Base-by-base conservation (phyloP, 1,140 invertebrate genomes). In the Drosophila ambigua region DNA sequence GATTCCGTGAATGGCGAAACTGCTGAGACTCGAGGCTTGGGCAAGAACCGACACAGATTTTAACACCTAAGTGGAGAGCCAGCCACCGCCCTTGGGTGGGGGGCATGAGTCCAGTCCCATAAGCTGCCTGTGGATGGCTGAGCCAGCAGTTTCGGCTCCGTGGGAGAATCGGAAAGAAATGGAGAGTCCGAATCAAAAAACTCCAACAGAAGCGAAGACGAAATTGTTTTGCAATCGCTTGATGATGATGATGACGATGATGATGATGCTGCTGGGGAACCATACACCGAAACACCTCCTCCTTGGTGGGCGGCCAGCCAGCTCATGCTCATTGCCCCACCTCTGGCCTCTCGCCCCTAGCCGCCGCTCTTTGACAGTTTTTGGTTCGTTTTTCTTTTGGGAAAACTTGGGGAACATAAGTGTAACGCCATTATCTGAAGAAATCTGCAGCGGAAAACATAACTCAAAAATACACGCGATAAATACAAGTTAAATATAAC, bases 361-460 rank as follows among this genome's bases (percentile, higher is more conserved):
- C 20, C 20, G 20, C 20, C 41, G 35, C 3, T 26, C 44, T 15
- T 7, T n/a, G 9, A 28, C 0, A 15, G 15, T 41, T 67, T 20
- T 44, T 48, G 13, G 15, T 41, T 67, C n/a, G 16, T 15, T 31
- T 45, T 61, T 44, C 44, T 15, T 41, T 45, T 69, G 63, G 68
- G 46, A 74, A 74, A 67, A 76, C 79, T 81, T 85, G 75, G 54
- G 74, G 74, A 28, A 76, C 82, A 74, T 88, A 87, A 87, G 82
- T 88, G 83, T 87, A 87, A 87, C 63, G 71, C 83, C 78, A 88
- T 76, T 85, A 85, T 85, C 82, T 81, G 59, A 15, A 5, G 72
- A 75, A 87, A 85, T 85, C 82, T 81, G 82, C 69, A 87, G 82
- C 82, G 82, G 82, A 85, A 87, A 85, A 87, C 82, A 85, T 85